These are phyloP conservation scores for Coleophora flavipennella DNA, from an alignment of 2,888 invertebrate genomes.

Conservation along the genomic window DNA sequence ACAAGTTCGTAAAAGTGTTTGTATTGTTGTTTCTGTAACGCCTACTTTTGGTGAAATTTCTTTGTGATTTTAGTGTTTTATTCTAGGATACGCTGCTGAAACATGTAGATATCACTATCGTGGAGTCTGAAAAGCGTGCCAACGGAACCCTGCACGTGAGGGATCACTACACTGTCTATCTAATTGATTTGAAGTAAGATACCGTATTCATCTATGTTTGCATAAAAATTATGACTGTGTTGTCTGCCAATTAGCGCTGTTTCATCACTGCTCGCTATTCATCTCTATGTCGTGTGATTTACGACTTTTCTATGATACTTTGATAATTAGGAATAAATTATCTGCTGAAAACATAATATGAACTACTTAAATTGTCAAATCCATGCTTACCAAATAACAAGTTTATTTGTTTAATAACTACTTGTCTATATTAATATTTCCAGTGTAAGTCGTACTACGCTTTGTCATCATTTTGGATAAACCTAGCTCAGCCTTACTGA, in stretches of 20 bases:
- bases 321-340: too few species aligned
- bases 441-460: too few species aligned
- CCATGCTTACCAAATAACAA: too few species aligned
- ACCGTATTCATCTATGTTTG: constrained; percentile 31
- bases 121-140: constrained; percentile 83
- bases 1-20: constrained; percentile 36
- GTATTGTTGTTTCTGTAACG: constrained; percentile 23
- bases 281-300: neutral
- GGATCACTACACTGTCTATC: constrained; percentile 84
- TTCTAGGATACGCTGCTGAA: constrained; percentile 77
- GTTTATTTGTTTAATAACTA: too few species aligned
- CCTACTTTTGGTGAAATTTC: constrained; percentile 30
- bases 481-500: too few species aligned
- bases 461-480: too few species aligned
- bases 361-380: too few species aligned
- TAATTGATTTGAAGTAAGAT: constrained; percentile 83
- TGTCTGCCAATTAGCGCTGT: constrained; percentile 23
- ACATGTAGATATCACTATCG: constrained; percentile 82
- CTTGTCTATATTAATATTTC: too few species aligned
- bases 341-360: too few species aligned
- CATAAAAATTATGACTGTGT: constrained; percentile 25
- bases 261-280: constrained; percentile 8
- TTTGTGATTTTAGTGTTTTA: constrained; percentile 17
- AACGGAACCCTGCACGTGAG: constrained; percentile 82
- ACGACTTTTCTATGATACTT: too few species aligned